phyloP scores from a whole-genome alignment of 2,888 invertebrate genomes.

The Aphidius colemani region DNA sequence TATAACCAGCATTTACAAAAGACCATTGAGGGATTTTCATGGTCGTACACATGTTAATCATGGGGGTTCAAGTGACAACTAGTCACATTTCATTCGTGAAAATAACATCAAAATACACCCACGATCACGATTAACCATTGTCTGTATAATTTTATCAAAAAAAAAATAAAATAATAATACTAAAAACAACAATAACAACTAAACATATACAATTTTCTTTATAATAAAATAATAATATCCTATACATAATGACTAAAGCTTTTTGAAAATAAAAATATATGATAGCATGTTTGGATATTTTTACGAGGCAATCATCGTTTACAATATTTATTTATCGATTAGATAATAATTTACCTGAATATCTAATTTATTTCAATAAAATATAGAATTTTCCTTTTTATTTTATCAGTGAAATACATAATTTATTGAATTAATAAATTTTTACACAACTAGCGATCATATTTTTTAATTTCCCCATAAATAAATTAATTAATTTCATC shows the following conservation, averaged over 20 bases:
- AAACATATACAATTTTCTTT: too few species aligned
- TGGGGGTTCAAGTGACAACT: not conserved
- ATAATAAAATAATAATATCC: too few species aligned
- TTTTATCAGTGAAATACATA: too few species aligned
- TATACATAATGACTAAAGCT: not conserved
- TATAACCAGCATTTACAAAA: slow-evolving; percentile 32
- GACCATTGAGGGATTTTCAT: too few species aligned
- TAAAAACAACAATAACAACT: too few species aligned
- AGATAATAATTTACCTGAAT: not conserved
- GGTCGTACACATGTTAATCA: not conserved
- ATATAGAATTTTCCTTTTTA: not conserved
- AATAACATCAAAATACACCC: slow-evolving; percentile 2
- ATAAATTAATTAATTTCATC: too few species aligned
- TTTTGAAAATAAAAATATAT: not conserved
- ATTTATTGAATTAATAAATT: too few species aligned
- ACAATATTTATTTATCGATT: slow-evolving; percentile 42
- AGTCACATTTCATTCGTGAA: not conserved
- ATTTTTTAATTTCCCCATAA: too few species aligned
- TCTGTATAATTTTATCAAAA: slow-evolving; percentile 31
- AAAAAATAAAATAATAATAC: slow-evolving; percentile 34
- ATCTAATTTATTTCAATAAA: not conserved
- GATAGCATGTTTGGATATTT: slow-evolving; percentile 28
- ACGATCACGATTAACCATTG: slow-evolving; percentile 24
- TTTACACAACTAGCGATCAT: too few species aligned
- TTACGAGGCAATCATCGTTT: slow-evolving; percentile 45